Base-by-base conservation (phyloP, 2,888 invertebrate species). In the Drosophila peninsularis region DNA sequence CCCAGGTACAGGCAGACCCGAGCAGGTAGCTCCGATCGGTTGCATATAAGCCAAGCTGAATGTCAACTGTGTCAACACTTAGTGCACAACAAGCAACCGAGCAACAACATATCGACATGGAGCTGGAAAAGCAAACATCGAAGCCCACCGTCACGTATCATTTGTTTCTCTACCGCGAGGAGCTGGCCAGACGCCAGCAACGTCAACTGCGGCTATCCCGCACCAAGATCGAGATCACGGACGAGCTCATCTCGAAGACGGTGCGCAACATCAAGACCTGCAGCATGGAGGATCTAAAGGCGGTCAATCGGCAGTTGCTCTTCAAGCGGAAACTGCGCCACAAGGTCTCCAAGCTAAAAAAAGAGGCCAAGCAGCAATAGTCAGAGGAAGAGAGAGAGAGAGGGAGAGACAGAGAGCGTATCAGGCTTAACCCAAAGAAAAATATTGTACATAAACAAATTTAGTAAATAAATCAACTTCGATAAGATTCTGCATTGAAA, bases 131-230 rank as follows among this genome's bases (percentile, higher is more conserved):
- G 44, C 13, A 65, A 7, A 37, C 30, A 7, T 37, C 30, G 45
- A 87, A 73, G 37, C 88, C 85, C 13, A 89, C 85, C 1, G 86
- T 85, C 39, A 69, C 80, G 9, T 86, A 86, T 62, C 90, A 88
- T 36, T 50, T 86, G 54, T 88, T 88, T 53, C 42, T 82, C 30
- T 86, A 86, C 19, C 86, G 88, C 10, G 69, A 62, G 37, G 88
- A 89, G 37, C 39, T 85, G 69, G 69, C 78, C 0, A 60, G 88
- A 5, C 71, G 86, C 24, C 80, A 89, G 69, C 75, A 78, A 14
- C 88, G 75, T 1, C 75, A 72, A 57, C 42, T 89, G 73, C 62
- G 81, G 0, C 56, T 86, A 2, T 88, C 85, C 21, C 63, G 72
- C 34, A 80, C 80, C 5, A 86, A 86, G 52, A 75, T 86, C 30